Evolutionary conservation across 2,888 invertebrate species (phyloP), one percentile per base, ranked within the genome.

Genomic region (Acronicta aceris): DNA sequence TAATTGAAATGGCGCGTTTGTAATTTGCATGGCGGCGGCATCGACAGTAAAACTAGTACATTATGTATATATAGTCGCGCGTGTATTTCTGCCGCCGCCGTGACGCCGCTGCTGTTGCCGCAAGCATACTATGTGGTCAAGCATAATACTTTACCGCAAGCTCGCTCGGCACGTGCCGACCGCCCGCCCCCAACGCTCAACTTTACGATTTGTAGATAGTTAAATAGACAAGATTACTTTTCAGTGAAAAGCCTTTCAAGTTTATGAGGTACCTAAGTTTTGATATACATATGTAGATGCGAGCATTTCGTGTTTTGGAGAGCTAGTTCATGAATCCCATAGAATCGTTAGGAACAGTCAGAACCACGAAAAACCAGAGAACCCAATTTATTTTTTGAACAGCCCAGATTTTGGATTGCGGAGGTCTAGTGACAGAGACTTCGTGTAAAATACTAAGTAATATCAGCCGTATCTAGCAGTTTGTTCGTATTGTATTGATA

Each of bases 1-100:
- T 74, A 65, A 66, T 71, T 67, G 59, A 74, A 71, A 75, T 64
- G 66, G 61, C 64, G 50, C 63, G 59, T 61, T 58, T 61, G 60
- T 61, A 63, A 65, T 77, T 63, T 57, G 59, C 38, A 61, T 46
- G 59, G 62, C 43, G 52, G 49, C 59, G 53, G 72, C 45, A 43
- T 47, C 59, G 53, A 68, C 45, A 47, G 54, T 49, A 59, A 59
- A 65, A 57, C 60, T 57, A 51, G 47, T 57, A n/a, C 41, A 48
- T 36, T 64, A 52, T 45, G 12, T 48, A 10, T 46, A 12, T 33
- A 33, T 12, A 12, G 30, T 30, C 9, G 42, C 45, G 27, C 9
- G 30, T 59, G 38, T 59, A 50, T 61, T 46, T 74, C 50, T 41
- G 65, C 42, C 51, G 65, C 66, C 75, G 69, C 66, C 72, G 72